Evolutionary conservation across 2,888 invertebrate species (phyloP).

Genomic region (Halictus quadricinctus): DNA sequence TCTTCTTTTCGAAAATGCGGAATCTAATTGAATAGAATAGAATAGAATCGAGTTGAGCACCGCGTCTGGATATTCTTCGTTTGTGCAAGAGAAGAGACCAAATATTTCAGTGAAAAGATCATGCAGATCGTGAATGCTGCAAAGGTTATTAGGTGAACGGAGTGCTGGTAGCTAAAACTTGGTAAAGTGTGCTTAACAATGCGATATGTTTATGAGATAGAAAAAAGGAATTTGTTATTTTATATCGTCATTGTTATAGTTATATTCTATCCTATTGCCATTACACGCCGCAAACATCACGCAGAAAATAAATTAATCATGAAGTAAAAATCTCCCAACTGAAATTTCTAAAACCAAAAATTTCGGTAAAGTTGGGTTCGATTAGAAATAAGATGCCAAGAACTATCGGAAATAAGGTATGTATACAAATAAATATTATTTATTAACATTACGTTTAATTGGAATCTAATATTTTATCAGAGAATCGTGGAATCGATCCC

Average conservation of each 20-base stretch:
- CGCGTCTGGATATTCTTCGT: neutral
- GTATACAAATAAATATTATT: neutral
- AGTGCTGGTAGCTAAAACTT: conserved; percentile 3
- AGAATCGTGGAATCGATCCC: neutral
- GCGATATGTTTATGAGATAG: neutral
- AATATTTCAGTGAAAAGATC: neutral
- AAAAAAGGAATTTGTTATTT: neutral
- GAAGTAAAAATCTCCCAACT: neutral
- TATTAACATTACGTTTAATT: too few species aligned
- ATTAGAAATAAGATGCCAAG: neutral
- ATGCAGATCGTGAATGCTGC: neutral
- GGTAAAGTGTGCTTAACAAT: neutral
- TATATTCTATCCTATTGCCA: neutral
- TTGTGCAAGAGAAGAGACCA: conserved; percentile 6
- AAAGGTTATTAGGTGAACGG: conserved; percentile 11
- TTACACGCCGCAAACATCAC: neutral
- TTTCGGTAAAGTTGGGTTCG: neutral
- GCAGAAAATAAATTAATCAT: too few species aligned
- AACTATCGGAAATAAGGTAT: neutral
- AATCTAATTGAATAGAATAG: neutral
- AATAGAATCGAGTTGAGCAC: neutral
- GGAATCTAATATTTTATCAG: neutral
- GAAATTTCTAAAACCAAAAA: neutral
- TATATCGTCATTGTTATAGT: neutral
- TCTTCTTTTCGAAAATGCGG: neutral